Conservation (phyloP, 2,113 vertebrate species). For the Cettia cetti region DNA sequence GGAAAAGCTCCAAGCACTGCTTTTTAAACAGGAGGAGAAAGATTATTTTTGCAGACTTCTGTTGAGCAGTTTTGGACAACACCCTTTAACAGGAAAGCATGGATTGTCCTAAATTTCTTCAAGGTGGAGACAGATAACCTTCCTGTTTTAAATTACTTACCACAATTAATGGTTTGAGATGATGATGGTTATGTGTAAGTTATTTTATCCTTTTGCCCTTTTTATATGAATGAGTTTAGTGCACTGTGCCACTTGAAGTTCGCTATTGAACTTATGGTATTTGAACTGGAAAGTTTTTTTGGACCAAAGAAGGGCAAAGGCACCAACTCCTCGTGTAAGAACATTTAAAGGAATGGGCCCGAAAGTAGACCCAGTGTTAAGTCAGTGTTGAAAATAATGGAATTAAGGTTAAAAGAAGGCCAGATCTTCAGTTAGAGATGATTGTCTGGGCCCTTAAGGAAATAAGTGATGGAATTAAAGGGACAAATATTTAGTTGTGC, state of each 20-base stretch:
- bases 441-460: not conserved
- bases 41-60: conserved; percentile 89
- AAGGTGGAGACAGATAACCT: conserved; percentile 85
- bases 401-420: not conserved
- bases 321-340: not conserved
- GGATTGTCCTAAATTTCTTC: conserved; percentile 83
- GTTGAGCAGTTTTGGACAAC: conserved; percentile 79
- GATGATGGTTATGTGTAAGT: conserved; percentile 59
- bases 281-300: not conserved
- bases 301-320: not conserved
- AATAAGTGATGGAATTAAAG: not conserved
- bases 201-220: conserved; percentile 67
- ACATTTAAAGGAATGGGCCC: not conserved
- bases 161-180: conserved; percentile 70
- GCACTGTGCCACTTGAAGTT: not conserved
- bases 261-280: fast-evolving
- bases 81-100: conserved; percentile 90
- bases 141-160: conserved; percentile 73
- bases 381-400: not conserved
- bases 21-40: conserved; percentile 77
- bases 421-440: not conserved
- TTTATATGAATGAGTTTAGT: conserved; percentile 10
- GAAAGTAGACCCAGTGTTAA: not conserved
- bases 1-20: conserved; percentile 71
- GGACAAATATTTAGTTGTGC: not conserved